phyloP scores from a whole-genome alignment of 1,140 invertebrate species.

The Brachionus koreanus region DNA sequence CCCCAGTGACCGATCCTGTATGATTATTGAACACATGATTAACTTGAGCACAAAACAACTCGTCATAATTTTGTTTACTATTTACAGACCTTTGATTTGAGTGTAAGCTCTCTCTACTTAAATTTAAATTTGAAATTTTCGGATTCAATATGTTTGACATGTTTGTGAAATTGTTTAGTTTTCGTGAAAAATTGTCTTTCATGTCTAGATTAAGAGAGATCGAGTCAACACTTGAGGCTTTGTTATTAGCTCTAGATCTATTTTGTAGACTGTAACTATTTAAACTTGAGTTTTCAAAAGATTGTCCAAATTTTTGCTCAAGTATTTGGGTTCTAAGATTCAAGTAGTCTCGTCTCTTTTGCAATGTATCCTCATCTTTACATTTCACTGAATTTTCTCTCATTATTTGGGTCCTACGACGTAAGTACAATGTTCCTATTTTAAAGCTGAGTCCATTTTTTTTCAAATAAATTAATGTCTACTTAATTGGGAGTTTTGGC shows the following conservation, averaged over 20 bases:
- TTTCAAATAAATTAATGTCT: slow-evolving; percentile 53
- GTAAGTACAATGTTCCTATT: slow-evolving; percentile 71
- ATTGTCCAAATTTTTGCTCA: slow-evolving; percentile 69
- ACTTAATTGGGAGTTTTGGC: slow-evolving; percentile 72
- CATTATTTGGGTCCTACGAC: slow-evolving; percentile 70
- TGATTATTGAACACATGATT: slow-evolving; percentile 81
- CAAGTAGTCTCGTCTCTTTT: slow-evolving; percentile 70
- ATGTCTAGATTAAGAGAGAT: slow-evolving; percentile 14
- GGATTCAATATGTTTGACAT: background rate
- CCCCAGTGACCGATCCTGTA: slow-evolving; percentile 69
- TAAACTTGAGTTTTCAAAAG: background rate
- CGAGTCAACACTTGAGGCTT: background rate
- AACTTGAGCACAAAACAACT: slow-evolving; percentile 78
- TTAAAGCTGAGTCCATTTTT: slow-evolving; percentile 20
- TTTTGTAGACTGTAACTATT: background rate
- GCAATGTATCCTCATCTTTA: slow-evolving; percentile 60
- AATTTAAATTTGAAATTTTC: background rate
- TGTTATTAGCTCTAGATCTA: background rate
- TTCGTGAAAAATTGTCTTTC: background rate
- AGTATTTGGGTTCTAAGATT: slow-evolving; percentile 68
- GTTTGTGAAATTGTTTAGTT: background rate
- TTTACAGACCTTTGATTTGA: slow-evolving; percentile 61
- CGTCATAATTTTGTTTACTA: slow-evolving; percentile 61
- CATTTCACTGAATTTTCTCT: slow-evolving; percentile 58
- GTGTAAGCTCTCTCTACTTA: slow-evolving; percentile 11